Base-by-base conservation (phyloP, 2,797 vertebrate genomes). In the Sus cebifrons region DNA sequence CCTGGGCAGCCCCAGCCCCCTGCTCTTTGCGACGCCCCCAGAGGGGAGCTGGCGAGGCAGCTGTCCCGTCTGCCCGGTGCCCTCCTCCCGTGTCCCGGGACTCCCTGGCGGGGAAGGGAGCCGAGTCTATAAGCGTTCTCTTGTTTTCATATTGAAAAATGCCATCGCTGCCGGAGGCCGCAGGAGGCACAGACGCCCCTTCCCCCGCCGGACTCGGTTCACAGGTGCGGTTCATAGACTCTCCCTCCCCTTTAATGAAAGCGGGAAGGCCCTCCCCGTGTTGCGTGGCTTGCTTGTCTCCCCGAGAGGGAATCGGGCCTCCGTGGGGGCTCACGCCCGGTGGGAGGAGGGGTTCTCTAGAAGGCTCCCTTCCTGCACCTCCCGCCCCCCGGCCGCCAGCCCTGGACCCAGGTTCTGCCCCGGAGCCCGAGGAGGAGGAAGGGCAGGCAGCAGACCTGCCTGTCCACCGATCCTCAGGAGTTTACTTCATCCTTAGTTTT, bases 401-500 rank as follows among this genome's bases (percentile, higher is more conserved):
- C 60, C n/a, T 15, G 5, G 32, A 4, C 1, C 67, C 85, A 2
- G 0, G 6, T 6, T 54, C 29, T 7, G 25, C 17, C 27, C 27
- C 71, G 6, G 36, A 65, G 40, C 71, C 71, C 89, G 15, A 27
- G 77, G 78, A 95, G 91, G 44, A 49, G 44, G 44, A 49, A 75
- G 64, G 90, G 81, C 89, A 87, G 92, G 92, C 90, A 92, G 96
- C 96, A 89, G 77, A 78, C 87, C 36, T 6, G 96, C 97, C 96
- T 97, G 98, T 95, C 97, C 93, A 91, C 97, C 97, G 95, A 97
- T 97, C 96, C 97, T 91, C 1, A 0, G 81, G 96, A 98, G 97
- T 98, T 98, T 96, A 97, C 98, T 98, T 97, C 97, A 97, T 95
- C 96, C 95, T 95, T 93, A 94, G 96, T 96, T 97, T 98, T 98